Base-by-base conservation (phyloP, 2,888 invertebrate genomes). In the Piscicola geometra region DNA sequence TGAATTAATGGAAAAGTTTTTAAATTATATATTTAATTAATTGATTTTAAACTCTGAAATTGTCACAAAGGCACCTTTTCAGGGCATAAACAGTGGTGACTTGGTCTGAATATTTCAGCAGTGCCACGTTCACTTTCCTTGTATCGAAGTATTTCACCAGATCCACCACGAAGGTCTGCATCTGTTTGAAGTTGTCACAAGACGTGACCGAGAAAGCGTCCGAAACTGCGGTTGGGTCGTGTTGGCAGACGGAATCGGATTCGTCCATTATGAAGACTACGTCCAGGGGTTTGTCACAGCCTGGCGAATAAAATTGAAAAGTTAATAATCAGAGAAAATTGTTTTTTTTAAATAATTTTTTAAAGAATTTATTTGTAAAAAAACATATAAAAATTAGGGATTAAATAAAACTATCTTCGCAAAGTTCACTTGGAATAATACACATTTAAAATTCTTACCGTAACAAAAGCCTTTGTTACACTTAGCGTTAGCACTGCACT, bases 71-170 rank as follows among this genome's bases (percentile, higher is more conserved):
- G n/a, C n/a, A 69, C 69, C 30, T 69, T 3, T 70, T 25, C 41
- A 70, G 35, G 3, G 41, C 33, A 35, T 30, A 25, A 18, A 70
- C 25, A 3, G 12, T 25, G 5, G 41, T 25, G 32, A n/a, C 28
- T 47, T 70, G 70, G 32, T 70, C 70, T 9, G 70, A 5, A 25
- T 36, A 70, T 25, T 36, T 70, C 47, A 70, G 21, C 5, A 70
- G n/a, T 3, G 70, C 70, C n/a, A 70, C 21, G 5, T 35, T 67
- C 5, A 67, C 70, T 12, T 3, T 28, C 21, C 5, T 41, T 2
- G 25, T 25, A 25, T 35, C 70, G 15, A 41, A 47, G 30, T 70
- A 70, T 28, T 70, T 70, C 3, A 70, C 21, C 2, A 35, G 21
- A 15, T 36, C 47, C 3, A 47, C 47, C 15, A 41, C 70, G 30